A percentile compares a stretch with the other conserved stretches of the same genome.
These are phyloP conservation scores for Monomorium pharaonis DNA, from an alignment of 1,140 invertebrate genomes.

Conservation along the genomic window DNA sequence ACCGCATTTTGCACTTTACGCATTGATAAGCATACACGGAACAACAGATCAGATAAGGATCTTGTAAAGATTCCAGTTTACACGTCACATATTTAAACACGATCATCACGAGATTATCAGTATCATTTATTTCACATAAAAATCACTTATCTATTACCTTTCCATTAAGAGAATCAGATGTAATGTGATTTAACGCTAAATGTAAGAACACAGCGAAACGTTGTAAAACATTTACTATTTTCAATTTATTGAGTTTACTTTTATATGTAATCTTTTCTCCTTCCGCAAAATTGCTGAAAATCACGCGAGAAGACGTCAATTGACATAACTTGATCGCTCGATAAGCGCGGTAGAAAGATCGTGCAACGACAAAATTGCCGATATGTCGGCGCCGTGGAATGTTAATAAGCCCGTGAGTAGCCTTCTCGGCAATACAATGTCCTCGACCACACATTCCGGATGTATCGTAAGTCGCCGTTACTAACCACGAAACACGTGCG, in stretches of 20 bases:
- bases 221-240: background rate
- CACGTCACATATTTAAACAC: background rate
- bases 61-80: background rate
- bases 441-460: conserved; percentile 36
- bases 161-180: too few relatives aligned
- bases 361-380: conserved; percentile 51
- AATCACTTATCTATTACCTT: background rate
- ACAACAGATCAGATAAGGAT: conserved; percentile 11
- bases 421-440: conserved; percentile 47
- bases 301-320: conserved; percentile 26
- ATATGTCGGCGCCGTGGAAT: conserved; percentile 67
- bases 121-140: conserved; percentile 8
- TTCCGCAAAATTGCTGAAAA: background rate
- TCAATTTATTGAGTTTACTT: background rate
- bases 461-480: conserved; percentile 44
- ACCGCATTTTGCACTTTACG: conserved; percentile 32
- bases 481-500: conserved; percentile 42
- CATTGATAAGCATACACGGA: background rate
- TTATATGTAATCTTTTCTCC: background rate
- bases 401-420: conserved; percentile 47
- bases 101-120: background rate
- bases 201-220: background rate
- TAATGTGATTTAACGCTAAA: too few relatives aligned
- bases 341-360: conserved; percentile 32
- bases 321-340: conserved; percentile 23